Percentiles rank a stretch among this genome's conserved stretches.
Conservation (phyloP, 2,888 invertebrate species). For the Leptinotarsa peninsularis region DNA sequence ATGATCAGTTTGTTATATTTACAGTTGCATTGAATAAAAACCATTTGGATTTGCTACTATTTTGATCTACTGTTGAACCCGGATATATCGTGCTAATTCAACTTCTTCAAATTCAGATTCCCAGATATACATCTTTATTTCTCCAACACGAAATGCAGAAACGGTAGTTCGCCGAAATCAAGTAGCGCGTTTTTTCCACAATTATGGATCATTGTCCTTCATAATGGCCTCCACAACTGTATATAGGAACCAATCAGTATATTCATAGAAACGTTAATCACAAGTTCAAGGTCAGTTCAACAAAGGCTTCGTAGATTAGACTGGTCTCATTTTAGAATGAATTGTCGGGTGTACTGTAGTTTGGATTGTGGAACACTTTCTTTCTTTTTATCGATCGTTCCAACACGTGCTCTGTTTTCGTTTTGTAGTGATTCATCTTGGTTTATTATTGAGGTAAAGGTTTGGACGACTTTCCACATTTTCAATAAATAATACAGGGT, state of each 20-base stretch:
- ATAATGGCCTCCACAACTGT: constrained; percentile 10
- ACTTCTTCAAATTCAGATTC: background rate
- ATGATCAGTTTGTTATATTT: no score
- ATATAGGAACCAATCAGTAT: constrained; percentile 5
- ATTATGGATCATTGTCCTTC: constrained; percentile 27
- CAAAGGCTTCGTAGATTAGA: constrained; percentile 2
- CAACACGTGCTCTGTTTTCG: no score
- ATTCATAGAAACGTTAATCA: constrained; percentile 17
- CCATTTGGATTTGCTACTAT: background rate
- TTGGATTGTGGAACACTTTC: background rate
- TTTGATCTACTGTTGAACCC: background rate
- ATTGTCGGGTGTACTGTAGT: background rate
- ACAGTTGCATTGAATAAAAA: no score
- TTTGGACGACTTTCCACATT: no score
- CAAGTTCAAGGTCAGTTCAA: constrained; percentile 26
- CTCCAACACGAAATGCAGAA: constrained; percentile 11
- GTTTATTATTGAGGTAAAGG: no score
- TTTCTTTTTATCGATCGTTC: background rate
- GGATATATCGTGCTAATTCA: constrained; percentile 2
- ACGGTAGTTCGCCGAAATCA: constrained; percentile 14
- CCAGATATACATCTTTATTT: background rate
- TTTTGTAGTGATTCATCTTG: no score
- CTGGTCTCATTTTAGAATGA: background rate
- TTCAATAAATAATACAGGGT: no score
- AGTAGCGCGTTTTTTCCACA: constrained; percentile 15